Percentiles rank a stretch among this genome's conserved stretches.
Evolutionary conservation across 2,113 vertebrate genomes (phyloP).

Genomic region (Gymnobelideus leadbeateri): DNA sequence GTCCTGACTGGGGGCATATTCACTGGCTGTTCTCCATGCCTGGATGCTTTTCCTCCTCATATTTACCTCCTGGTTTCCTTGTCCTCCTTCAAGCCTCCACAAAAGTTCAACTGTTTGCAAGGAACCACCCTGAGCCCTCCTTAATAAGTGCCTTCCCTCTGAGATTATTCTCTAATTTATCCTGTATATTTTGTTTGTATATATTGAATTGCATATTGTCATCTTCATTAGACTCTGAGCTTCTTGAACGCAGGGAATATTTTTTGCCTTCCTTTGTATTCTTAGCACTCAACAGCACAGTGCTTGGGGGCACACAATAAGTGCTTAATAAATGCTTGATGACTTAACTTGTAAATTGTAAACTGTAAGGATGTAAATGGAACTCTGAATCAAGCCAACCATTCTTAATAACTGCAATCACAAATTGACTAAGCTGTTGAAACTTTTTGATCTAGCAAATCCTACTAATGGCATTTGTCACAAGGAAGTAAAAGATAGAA

Average conservation of each 20-base stretch:
- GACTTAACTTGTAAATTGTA: too few species aligned
- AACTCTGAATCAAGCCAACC: neutral
- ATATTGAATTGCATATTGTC: neutral
- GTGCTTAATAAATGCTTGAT: neutral
- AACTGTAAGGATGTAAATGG: too few species aligned
- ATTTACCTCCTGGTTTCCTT: too few species aligned
- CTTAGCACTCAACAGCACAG: neutral
- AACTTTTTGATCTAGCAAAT: neutral
- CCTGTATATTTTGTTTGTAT: neutral
- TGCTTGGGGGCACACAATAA: neutral
- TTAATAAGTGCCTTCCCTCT: neutral
- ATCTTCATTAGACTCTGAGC: neutral
- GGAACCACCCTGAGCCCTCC: too few species aligned
- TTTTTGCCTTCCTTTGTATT: neutral
- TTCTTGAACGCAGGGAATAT: neutral
- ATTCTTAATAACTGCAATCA: neutral
- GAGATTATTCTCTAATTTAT: neutral
- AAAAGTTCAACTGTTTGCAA: neutral
- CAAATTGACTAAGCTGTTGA: too few species aligned
- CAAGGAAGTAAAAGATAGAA: neutral
- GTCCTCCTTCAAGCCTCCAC: too few species aligned
- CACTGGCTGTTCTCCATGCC: too few species aligned
- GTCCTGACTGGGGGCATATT: too few species aligned
- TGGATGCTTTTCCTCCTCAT: too few species aligned
- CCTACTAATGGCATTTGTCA: neutral